Percentiles rank a stretch among this genome's conserved stretches.
Evolutionary conservation across 2,797 vertebrate species (phyloP).

Genomic region (Cyclura pinguis): DNA sequence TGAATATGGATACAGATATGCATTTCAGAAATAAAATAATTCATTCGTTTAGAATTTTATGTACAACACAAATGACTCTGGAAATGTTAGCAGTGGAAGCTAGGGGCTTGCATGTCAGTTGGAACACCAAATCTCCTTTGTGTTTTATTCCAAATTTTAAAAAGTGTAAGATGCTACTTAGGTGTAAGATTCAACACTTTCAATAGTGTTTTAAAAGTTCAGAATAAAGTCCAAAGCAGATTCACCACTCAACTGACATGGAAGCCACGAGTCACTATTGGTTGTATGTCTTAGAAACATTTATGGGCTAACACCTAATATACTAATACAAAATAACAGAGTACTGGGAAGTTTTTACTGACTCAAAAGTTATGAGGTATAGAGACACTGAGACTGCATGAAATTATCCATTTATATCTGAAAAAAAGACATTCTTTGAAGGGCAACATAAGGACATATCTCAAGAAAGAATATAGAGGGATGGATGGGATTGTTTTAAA

Average conservation of each 20-base stretch:
- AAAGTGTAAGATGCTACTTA: too few relatives aligned
- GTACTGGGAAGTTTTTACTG: neutral
- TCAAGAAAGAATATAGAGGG: neutral
- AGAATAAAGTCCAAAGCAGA: too few relatives aligned
- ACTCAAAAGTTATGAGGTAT: neutral
- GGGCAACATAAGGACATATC: neutral
- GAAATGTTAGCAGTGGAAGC: neutral
- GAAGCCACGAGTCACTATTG: too few relatives aligned
- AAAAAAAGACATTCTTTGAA: neutral
- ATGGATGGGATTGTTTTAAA: neutral
- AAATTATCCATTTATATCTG: neutral
- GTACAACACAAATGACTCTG: neutral
- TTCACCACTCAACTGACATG: too few relatives aligned
- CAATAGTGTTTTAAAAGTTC: too few relatives aligned
- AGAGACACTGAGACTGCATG: neutral
- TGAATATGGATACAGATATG: neutral
- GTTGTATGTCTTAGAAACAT: neutral
- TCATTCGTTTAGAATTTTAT: neutral
- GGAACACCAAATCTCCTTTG: too few relatives aligned
- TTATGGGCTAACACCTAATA: neutral
- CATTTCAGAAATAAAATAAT: neutral
- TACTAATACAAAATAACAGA: neutral
- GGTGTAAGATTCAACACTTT: too few relatives aligned
- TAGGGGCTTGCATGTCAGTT: too few relatives aligned
- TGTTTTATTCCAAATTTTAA: too few relatives aligned